phyloP scores from a whole-genome alignment of 2,797 vertebrate species.

The Bufotes viridis region DNA sequence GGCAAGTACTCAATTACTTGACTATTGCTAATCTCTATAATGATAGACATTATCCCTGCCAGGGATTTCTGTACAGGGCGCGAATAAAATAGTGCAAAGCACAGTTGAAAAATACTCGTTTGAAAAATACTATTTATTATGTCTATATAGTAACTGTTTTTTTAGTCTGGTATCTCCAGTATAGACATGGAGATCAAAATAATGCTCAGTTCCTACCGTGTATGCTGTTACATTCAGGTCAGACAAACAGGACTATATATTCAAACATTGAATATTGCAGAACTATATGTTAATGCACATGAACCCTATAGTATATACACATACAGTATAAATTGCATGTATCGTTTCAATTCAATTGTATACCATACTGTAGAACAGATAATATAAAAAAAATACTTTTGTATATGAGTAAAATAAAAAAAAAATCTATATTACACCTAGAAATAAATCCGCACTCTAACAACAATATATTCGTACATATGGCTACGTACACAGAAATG shows the following conservation, averaged over 20 bases:
- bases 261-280: too few relatives aligned
- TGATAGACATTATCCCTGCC: conserved; percentile 12
- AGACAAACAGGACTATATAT: too few relatives aligned
- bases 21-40: conserved; percentile 1
- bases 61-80: background rate
- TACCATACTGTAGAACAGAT: background rate
- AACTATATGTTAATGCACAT: too few relatives aligned
- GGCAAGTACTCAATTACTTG: conserved; percentile 21
- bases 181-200: background rate
- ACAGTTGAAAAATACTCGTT: background rate
- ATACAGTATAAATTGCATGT: background rate
- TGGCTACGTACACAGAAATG: background rate
- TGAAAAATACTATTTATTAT: background rate
- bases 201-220: background rate
- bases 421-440: background rate
- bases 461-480: background rate
- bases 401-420: too few relatives aligned
- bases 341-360: background rate
- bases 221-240: too few relatives aligned
- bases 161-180: background rate
- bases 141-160: background rate
- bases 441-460: background rate
- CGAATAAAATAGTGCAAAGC: background rate
- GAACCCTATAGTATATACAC: too few relatives aligned
- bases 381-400: background rate